These are phyloP conservation scores for Albula goreensis DNA, from an alignment of 2,113 vertebrate species.

Conservation along the genomic window DNA sequence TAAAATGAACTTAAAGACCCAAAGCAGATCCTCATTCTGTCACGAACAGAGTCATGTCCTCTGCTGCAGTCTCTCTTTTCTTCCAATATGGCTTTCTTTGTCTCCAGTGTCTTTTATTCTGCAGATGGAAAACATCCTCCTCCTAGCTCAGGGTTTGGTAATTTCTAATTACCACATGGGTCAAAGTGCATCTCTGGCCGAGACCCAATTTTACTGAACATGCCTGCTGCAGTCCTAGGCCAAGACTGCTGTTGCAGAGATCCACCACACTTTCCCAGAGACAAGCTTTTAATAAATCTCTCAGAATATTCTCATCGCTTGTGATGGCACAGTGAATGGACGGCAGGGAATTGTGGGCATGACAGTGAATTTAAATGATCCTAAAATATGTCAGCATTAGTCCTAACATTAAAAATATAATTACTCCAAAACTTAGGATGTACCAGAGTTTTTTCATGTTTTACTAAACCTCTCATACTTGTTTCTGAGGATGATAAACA, in stretches of 20 bases:
- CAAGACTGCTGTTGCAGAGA: not conserved
- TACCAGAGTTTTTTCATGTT: not conserved
- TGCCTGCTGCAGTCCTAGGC: slow-evolving; percentile 39
- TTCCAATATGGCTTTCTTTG: slow-evolving; percentile 30
- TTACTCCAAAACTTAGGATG: not conserved
- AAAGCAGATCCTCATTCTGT: slow-evolving; percentile 45
- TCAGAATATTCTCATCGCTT: not conserved
- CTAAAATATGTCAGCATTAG: not conserved
- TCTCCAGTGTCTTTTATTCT: slow-evolving; percentile 60
- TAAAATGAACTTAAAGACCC: not conserved
- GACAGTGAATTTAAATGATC: not conserved
- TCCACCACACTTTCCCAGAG: not conserved
- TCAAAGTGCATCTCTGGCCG: slow-evolving; percentile 45
- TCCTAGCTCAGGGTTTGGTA: slow-evolving; percentile 46
- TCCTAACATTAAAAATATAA: not conserved
- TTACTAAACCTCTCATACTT: not conserved
- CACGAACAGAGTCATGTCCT: not conserved
- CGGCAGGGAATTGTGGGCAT: not conserved
- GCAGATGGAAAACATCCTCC: slow-evolving; percentile 45
- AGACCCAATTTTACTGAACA: slow-evolving; percentile 47
- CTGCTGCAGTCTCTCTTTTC: not conserved
- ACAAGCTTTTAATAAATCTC: not conserved
- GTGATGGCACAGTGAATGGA: not conserved
- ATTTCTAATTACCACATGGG: slow-evolving; percentile 56
- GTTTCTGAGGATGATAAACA: not conserved